Conservation (phyloP, 2,888 invertebrate species). For the Stenchaetothrips biformis region DNA sequence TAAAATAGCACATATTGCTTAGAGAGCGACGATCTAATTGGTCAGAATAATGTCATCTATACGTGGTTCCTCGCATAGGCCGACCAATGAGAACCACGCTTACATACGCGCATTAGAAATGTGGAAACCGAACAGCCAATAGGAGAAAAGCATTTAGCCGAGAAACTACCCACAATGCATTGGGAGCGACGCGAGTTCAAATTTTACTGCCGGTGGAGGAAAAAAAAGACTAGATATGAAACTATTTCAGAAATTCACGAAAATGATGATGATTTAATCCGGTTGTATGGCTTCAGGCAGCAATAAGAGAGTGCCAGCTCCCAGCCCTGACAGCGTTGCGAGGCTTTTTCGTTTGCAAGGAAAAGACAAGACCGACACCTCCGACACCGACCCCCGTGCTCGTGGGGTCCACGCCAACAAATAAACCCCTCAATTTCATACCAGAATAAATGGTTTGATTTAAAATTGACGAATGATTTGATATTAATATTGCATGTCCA, state of each 20-base stretch:
- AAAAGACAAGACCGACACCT: no score
- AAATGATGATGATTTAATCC: not conserved
- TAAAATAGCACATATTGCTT: constrained; percentile 40
- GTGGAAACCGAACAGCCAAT: constrained; percentile 48
- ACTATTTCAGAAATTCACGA: not conserved
- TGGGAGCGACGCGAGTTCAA: not conserved
- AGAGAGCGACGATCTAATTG: constrained; percentile 47
- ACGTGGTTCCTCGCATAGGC: constrained; percentile 47
- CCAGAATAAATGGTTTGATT: no score
- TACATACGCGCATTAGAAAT: constrained; percentile 44
- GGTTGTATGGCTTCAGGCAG: not conserved
- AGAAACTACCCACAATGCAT: constrained; percentile 33
- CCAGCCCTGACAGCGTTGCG: no score
- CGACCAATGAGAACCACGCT: constrained; percentile 44
- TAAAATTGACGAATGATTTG: no score
- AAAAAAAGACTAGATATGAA: not conserved
- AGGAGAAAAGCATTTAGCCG: constrained; percentile 42
- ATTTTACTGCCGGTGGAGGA: constrained; percentile 13
- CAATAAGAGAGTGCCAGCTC: not conserved
- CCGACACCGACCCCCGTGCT: no score
- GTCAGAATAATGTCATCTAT: constrained; percentile 48
- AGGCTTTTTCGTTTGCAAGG: no score
- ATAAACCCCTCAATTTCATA: no score
- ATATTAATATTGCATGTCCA: no score
- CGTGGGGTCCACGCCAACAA: no score